Base-by-base conservation (phyloP, 2,888 invertebrate species). In the Hydroisotoma schaefferi region DNA sequence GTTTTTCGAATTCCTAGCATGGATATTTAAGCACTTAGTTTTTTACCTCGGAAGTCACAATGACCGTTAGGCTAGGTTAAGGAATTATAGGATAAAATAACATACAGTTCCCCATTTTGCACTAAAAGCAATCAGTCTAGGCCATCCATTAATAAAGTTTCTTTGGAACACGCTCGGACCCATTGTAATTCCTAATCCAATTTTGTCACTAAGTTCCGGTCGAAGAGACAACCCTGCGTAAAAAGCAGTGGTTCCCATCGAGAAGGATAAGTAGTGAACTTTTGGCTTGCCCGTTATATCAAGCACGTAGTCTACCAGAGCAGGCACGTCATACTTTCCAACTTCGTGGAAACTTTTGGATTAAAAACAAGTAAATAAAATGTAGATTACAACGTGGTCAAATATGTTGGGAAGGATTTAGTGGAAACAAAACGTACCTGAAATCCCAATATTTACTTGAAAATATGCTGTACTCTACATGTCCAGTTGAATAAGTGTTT, bases 261-360 rank as follows among this genome's bases (percentile, higher is more conserved):
- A 51, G 26, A 59, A 59, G 0, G 59, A 59, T 20, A 65, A 20
- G 29, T 62, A 65, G 43, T 49, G 59, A 12, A 59, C 40, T 10
- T 47, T 57, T 1, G 25, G 20, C 6, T 49, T 18, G 18, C 33
- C 37, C 2, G 57, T 62, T 18, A n/a, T 28, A 1, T 55, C 38
- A 5, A 28, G 43, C 8, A 65, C 51, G 51, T 61, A 65, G 38
- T 61, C 57, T 1, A 65, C 3, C 22, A 54, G 28, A 1, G 65
- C 56, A 12, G 65, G 65, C 10, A 65, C 38, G 26, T 65, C 65
- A 22, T 52, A 56, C 10, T 38, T 22, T 0, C 57, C 63, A 54
- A 63, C 55, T 55, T 62, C 58, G 20, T 58, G 58, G 37, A 51
- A 55, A 28, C 62, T 61, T 12, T 46, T 22, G 8, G 2, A n/a